Conservation (phyloP, 2,888 invertebrate genomes). For the Dicycla oo region DNA sequence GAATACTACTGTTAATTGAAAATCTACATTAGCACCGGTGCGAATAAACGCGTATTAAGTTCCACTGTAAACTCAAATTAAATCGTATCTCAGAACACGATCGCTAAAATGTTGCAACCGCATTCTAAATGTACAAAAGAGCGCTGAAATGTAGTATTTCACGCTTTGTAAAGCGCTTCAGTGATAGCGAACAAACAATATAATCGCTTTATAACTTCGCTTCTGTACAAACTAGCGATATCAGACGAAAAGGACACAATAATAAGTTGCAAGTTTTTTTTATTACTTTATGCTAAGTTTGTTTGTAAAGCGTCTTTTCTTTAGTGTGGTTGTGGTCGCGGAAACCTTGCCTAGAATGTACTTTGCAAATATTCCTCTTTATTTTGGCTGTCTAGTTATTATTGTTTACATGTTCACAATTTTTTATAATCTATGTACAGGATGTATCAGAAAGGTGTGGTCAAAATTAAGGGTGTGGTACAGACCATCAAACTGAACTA, state of each 20-base stretch:
- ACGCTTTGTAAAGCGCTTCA: constrained; percentile 37
- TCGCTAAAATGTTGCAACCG: constrained; percentile 19
- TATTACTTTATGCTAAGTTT: constrained; percentile 35
- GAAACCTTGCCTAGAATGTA: constrained; percentile 6
- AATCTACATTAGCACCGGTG: neutral
- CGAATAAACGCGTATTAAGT: constrained; percentile 22
- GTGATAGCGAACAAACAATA: constrained; percentile 32
- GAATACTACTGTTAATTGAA: neutral
- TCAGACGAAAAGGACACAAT: constrained; percentile 33
- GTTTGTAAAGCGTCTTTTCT: constrained; percentile 26
- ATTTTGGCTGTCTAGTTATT: neutral
- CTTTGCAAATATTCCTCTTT: neutral
- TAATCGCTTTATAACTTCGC: constrained; percentile 51
- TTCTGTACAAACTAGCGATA: constrained; percentile 32
- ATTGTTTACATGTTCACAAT: neutral
- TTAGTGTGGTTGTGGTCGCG: constrained; percentile 3
- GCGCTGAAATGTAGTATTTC: constrained; percentile 47
- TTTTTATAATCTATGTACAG: too few species aligned
- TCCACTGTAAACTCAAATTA: constrained; percentile 13
- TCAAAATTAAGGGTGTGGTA: too few species aligned
- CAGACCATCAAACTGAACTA: too few species aligned
- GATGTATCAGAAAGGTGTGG: too few species aligned
- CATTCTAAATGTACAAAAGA: constrained; percentile 39
- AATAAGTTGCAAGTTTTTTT: constrained; percentile 12
- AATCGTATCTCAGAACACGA: constrained; percentile 15